Evolutionary conservation across 2,888 invertebrate genomes (phyloP).

Genomic region (Andrena marginata): DNA sequence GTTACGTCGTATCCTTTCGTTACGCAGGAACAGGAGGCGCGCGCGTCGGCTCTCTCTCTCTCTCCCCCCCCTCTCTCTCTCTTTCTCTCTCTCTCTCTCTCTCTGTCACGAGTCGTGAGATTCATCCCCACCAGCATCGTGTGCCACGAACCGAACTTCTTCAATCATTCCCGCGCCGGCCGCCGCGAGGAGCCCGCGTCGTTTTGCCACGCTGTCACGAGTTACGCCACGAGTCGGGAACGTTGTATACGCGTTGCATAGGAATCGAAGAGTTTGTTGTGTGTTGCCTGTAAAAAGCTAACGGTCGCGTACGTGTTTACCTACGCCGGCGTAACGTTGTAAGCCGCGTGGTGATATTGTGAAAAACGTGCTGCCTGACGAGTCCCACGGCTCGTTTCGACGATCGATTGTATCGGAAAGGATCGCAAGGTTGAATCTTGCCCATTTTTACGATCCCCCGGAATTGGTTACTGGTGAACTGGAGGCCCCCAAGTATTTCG

Average conservation of each 20-base stretch:
- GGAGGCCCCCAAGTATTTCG: neutral
- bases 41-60: neutral
- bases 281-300: conserved; percentile 28
- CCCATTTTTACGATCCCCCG: neutral
- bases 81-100: no score
- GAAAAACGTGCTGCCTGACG: conserved; percentile 13
- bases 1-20: conserved; percentile 31
- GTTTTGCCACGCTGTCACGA: conserved; percentile 70
- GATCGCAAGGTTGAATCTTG: neutral
- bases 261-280: conserved; percentile 18
- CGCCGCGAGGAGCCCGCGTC: conserved; percentile 79
- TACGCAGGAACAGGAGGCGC: neutral
- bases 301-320: conserved; percentile 12
- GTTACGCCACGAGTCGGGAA: conserved; percentile 70
- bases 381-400: neutral
- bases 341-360: conserved; percentile 3
- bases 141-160: conserved; percentile 70
- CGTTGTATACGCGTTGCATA: conserved; percentile 13
- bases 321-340: neutral
- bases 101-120: conserved; percentile 18
- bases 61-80: no score
- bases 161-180: conserved; percentile 82
- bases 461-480: no score
- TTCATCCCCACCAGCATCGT: conserved; percentile 58
- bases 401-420: neutral